Percentiles rank a stretch among this genome's conserved stretches.
Evolutionary conservation across 2,888 invertebrate species (phyloP).

Genomic region (Osmoderma eremita): DNA sequence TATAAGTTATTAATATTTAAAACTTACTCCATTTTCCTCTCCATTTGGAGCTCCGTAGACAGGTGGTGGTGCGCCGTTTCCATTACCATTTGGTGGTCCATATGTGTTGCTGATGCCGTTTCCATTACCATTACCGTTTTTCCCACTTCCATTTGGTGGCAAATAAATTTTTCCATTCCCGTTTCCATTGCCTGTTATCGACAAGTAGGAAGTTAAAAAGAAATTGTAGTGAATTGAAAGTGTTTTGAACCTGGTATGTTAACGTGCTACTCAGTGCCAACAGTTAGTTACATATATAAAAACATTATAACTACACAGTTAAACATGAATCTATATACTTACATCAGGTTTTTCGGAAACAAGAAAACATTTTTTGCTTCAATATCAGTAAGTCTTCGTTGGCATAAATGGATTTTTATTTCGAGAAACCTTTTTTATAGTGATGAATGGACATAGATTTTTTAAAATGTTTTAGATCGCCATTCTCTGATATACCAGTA

Average conservation of each 20-base stretch:
- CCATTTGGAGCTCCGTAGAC: conserved; percentile 39
- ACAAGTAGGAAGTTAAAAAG: background rate
- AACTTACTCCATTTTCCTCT: conserved; percentile 54
- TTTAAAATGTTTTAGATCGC: too few species aligned
- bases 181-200: conserved; percentile 19
- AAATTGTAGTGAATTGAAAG: too few species aligned
- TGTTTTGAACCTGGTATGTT: too few species aligned
- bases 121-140: conserved; percentile 47
- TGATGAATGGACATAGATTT: conserved; percentile 33
- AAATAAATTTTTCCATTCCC: conserved; percentile 40
- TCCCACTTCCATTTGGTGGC: conserved; percentile 47
- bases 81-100: conserved; percentile 52
- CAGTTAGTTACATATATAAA: too few species aligned
- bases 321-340: too few species aligned
- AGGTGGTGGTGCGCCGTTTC: conserved; percentile 39
- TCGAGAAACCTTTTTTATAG: too few species aligned
- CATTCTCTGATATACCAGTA: conserved; percentile 39
- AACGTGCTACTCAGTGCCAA: too few species aligned
- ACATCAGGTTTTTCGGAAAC: too few species aligned
- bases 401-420: too few species aligned
- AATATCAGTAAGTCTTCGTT: conserved; percentile 20
- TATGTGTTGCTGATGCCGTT: conserved; percentile 45
- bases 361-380: conserved; percentile 46
- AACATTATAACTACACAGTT: too few species aligned
- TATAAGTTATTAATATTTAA: background rate